These are phyloP conservation scores for Paratilapia polleni DNA, from an alignment of 2,113 vertebrate genomes.

Conservation along the genomic window DNA sequence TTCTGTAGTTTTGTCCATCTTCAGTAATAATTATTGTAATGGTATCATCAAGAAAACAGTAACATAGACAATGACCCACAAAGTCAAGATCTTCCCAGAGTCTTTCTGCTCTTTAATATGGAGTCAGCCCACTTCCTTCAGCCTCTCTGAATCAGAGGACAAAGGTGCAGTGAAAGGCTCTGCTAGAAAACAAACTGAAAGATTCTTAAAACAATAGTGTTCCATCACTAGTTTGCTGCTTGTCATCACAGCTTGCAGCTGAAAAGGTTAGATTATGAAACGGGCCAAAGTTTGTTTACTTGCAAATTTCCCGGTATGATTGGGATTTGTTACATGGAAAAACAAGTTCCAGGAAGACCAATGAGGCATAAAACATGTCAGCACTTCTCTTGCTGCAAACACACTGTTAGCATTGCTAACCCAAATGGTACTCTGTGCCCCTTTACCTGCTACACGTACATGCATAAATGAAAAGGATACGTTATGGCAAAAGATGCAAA, in stretches of 20 bases:
- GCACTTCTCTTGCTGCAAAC: not conserved
- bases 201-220: not conserved
- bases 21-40: not conserved
- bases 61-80: too few species aligned
- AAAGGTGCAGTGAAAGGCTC: not conserved
- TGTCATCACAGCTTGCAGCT: not conserved
- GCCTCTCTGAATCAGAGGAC: not conserved
- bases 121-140: not conserved
- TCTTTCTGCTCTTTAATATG: not conserved
- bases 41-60: not conserved
- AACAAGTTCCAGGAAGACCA: not conserved
- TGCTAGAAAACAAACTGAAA: too few species aligned
- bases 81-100: not conserved
- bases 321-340: too few species aligned
- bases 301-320: not conserved
- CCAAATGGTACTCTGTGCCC: too few species aligned
- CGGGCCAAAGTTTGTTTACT: not conserved
- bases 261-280: not conserved
- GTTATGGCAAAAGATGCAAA: too few species aligned
- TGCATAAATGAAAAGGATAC: too few species aligned
- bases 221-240: not conserved
- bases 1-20: not conserved
- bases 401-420: not conserved
- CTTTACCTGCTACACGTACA: too few species aligned
- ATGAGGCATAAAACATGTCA: not conserved